phyloP scores from a whole-genome alignment of 37 sponge, comb jelly and placozoan species.

The Dysidea cf. avara region DNA sequence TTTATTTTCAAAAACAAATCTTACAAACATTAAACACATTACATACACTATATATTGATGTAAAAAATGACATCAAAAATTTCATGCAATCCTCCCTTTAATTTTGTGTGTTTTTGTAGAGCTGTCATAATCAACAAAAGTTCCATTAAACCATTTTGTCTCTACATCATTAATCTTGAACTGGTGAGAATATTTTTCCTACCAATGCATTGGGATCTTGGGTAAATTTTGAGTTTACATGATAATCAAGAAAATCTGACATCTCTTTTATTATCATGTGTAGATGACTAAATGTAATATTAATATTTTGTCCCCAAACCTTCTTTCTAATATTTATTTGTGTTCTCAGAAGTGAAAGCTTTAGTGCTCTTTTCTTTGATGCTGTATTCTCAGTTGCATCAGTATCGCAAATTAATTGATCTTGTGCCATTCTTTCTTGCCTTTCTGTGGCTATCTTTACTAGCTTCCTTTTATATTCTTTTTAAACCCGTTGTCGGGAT shows the following conservation, averaged over 20 bases:
- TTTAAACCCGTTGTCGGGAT: slow-evolving; percentile 13
- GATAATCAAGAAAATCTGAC: neutral
- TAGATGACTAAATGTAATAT: slow-evolving; percentile 9
- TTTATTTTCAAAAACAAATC: no score
- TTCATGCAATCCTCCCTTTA: no score
- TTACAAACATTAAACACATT: no score
- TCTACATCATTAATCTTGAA: slow-evolving; percentile 6
- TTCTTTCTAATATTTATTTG: slow-evolving; percentile 37
- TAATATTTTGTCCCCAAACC: slow-evolving; percentile 18
- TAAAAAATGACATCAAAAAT: no score
- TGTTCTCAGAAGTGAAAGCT: neutral
- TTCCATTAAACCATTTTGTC: slow-evolving; percentile 5
- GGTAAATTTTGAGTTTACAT: neutral
- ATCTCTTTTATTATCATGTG: slow-evolving; percentile 22
- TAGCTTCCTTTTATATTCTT: slow-evolving; percentile 25
- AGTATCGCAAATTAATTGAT: neutral
- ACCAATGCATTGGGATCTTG: slow-evolving; percentile 1
- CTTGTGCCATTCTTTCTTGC: neutral
- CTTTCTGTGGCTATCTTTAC: neutral
- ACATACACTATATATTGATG: no score
- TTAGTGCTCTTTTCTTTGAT: neutral
- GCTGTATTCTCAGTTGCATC: neutral
- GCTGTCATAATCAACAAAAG: slow-evolving; percentile 2
- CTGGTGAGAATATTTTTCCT: slow-evolving; percentile 20
- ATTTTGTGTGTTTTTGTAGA: slow-evolving; percentile 11